phyloP scores from a whole-genome alignment of 2,888 invertebrate genomes.

The Sympetrum striolatum region DNA sequence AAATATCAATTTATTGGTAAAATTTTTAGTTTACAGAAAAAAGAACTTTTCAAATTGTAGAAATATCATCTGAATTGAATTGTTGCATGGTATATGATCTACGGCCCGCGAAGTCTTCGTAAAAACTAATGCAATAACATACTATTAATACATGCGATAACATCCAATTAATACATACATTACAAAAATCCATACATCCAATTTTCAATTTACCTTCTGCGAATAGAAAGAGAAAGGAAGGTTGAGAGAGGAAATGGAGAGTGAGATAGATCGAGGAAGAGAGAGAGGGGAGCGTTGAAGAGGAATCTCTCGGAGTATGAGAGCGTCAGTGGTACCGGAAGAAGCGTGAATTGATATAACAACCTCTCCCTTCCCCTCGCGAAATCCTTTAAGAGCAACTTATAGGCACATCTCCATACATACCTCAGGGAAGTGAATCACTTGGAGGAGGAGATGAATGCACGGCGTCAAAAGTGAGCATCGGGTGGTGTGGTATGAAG shows the following conservation, averaged over 20 bases:
- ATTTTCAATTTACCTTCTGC: not conserved
- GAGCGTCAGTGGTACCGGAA: not conserved
- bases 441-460: not conserved
- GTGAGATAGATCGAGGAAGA: not conserved
- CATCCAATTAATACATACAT: no score
- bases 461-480: not conserved
- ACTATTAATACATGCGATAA: no score
- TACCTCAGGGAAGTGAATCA: not conserved
- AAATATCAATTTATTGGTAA: no score
- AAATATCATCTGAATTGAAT: no score
- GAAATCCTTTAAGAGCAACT: not conserved
- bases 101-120: no score
- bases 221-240: not conserved
- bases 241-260: not conserved
- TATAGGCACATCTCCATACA: not conserved
- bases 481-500: not conserved
- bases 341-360: slow-evolving; percentile 4
- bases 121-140: no score
- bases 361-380: not conserved
- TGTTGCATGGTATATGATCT: no score
- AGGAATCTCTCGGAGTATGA: not conserved
- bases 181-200: no score
- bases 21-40: no score
- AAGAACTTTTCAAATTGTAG: no score
- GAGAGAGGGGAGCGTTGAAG: not conserved